Evolutionary conservation across 2,797 vertebrate species (phyloP), one percentile per base, ranked within the genome.

Genomic region (Bradypodion pumilum): DNA sequence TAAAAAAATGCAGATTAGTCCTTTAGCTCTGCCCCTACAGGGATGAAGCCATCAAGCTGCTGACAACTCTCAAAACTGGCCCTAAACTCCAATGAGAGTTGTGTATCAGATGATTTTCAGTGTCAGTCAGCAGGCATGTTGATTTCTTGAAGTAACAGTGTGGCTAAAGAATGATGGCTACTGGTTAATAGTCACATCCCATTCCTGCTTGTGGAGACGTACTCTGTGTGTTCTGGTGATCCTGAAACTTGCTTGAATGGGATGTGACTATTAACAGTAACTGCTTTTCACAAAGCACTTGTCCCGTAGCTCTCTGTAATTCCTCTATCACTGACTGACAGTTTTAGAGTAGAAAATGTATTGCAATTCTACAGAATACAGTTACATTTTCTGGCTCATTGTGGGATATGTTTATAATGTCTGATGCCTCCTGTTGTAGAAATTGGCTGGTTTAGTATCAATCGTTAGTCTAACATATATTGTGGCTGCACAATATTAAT

Each of bases 371-470:
- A 37, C 49, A 74, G 6, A 65, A 42, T 16, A 16, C 4, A 60
- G 52, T 16, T 76, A 42, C 70, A 69, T 81, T 85, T 69, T 69
- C 25, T 6, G 46, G 65, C 69, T 5, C 35, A 27, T 21, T 68
- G 29, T 69, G 35, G 37, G 44, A 32, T 66, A 7, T 62, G 12
- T 35, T 81, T 69, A 23, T 16, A 70, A 37, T 37, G 25, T 25
- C 15, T 21, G 56, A 76, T 49, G 13, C 32, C 27, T 72, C 62
- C 25, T 62, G 5, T 49, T 49, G 32, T 85, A 76, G 8, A 69
- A 66, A 85, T 80, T 60, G 62, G 8, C 32, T 60, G 63, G 46
- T 74, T 79, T 76, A 66, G 56, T 62, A 70, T 63, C 80, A 44
- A 15, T 8, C 40, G 40, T 76, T 37, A 49, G 79, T 59, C 32